Conservation (phyloP, 2,797 vertebrate species). For the Coilia nasus region DNA sequence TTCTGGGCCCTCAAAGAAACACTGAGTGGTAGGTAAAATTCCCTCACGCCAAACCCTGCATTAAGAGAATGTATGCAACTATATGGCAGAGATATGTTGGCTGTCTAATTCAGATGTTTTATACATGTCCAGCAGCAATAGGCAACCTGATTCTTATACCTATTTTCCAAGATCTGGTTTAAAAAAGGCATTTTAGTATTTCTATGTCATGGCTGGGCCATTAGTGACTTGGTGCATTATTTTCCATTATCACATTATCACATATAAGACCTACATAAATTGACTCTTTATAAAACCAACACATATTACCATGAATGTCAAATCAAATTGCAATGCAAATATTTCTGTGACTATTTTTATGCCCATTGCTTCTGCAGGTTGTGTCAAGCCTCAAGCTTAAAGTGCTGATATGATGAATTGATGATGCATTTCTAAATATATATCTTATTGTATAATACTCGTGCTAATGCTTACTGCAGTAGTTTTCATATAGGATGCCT, state of each 20-base stretch:
- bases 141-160: neutral
- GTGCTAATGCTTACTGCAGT: slow-evolving; percentile 11
- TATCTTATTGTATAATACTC: neutral
- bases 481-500: neutral
- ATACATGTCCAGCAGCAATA: no score
- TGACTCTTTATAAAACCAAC: neutral
- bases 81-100: no score
- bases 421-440: slow-evolving; percentile 17
- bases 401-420: slow-evolving; percentile 20
- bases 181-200: neutral
- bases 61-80: no score
- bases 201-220: neutral
- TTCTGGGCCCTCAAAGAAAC: no score
- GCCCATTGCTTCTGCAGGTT: neutral
- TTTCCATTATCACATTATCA: neutral
- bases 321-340: slow-evolving; percentile 11
- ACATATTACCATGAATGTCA: slow-evolving; percentile 18
- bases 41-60: neutral
- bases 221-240: neutral
- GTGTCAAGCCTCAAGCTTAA: neutral
- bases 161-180: neutral
- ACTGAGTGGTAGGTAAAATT: neutral
- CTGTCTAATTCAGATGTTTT: no score
- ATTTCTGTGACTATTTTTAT: slow-evolving; percentile 13
- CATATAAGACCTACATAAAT: neutral